Evolutionary conservation across 2,888 invertebrate genomes (phyloP), one percentile per base, ranked within the genome.

Genomic region (Venusia cambrica): DNA sequence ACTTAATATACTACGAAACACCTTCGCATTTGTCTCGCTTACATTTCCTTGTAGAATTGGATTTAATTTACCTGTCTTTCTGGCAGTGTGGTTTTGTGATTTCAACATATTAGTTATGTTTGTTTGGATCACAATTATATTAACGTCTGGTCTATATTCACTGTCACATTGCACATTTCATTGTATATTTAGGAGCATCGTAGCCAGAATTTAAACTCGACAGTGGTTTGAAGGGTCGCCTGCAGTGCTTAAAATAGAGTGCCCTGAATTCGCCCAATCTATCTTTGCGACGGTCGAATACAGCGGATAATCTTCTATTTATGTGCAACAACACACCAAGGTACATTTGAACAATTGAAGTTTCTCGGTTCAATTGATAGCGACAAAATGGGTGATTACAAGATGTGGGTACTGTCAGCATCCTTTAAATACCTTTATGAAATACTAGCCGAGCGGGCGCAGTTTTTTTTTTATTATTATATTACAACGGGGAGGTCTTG

Each of bases 351-450:
- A 53, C 64, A 71, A 75, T 38, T 33, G 24, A 32, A 38, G 24
- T 27, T 18, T 36, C 3, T 22, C 12, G 17, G 12, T 20, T 19
- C 33, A 38, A 38, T 72, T 74, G 69, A 49, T 53, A 45, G 47
- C 51, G 64, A 73, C 62, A 56, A 62, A 56, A 56, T 45, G 47
- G 50, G 51, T 56, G 62, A 69, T 70, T 66, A 70, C 60, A 57
- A 51, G 33, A n/a, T n/a, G n/a, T 5, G 16, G 14, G 24, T 25
- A 33, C 33, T 33, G 25, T 20, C 33, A 18, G 26, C 9, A 3
- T 20, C 2, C n/a, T n/a, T n/a, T n/a, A n/a, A n/a, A n/a, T n/a
- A n/a, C n/a, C n/a, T n/a, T n/a, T n/a, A n/a, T n/a, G n/a, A n/a
- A n/a, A n/a, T n/a, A n/a, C n/a, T n/a, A n/a, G n/a, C n/a, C n/a